Evolutionary conservation across 2,888 invertebrate genomes (phyloP).

Genomic region (Drosophila falleni): DNA sequence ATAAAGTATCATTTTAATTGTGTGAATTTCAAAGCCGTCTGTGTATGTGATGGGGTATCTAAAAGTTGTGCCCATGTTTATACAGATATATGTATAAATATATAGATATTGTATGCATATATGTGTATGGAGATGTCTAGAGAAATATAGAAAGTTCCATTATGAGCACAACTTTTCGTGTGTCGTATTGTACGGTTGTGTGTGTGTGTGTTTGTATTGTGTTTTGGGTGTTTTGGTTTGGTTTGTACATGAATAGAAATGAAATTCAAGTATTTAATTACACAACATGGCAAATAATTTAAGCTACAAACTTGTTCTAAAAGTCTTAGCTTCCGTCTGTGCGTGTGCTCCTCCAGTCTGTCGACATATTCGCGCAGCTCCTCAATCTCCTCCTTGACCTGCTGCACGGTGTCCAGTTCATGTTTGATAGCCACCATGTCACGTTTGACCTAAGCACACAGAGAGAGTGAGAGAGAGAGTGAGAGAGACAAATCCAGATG

Average conservation of each 20-base stretch:
- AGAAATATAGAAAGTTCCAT: constrained; percentile 6
- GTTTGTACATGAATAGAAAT: constrained; percentile 82
- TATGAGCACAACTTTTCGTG: constrained; percentile 49
- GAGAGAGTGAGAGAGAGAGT: not conserved
- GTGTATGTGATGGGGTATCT: constrained; percentile 47
- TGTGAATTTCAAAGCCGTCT: constrained; percentile 63
- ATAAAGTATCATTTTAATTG: constrained; percentile 24
- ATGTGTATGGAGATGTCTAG: not conserved
- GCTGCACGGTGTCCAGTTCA: constrained; percentile 96
- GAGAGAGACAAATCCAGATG: not conserved
- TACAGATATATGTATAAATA: not conserved
- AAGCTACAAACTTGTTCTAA: constrained; percentile 93
- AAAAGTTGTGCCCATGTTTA: constrained; percentile 44
- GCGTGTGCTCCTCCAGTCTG: constrained; percentile 95
- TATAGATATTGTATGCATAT: too few relatives aligned
- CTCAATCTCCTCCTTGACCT: constrained; percentile 97
- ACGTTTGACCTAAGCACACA: constrained; percentile 89
- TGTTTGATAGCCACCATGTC: constrained; percentile 98
- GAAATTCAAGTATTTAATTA: constrained; percentile 84
- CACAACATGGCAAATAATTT: constrained; percentile 86
- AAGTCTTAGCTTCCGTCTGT: constrained; percentile 94
- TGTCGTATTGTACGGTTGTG: constrained; percentile 42
- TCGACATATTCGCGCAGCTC: constrained; percentile 96
- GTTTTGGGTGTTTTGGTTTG: constrained; percentile 49
- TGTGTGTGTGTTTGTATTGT: constrained; percentile 22